Conservation (phyloP, 2,797 vertebrate species). For the Anguilla megastoma region DNA sequence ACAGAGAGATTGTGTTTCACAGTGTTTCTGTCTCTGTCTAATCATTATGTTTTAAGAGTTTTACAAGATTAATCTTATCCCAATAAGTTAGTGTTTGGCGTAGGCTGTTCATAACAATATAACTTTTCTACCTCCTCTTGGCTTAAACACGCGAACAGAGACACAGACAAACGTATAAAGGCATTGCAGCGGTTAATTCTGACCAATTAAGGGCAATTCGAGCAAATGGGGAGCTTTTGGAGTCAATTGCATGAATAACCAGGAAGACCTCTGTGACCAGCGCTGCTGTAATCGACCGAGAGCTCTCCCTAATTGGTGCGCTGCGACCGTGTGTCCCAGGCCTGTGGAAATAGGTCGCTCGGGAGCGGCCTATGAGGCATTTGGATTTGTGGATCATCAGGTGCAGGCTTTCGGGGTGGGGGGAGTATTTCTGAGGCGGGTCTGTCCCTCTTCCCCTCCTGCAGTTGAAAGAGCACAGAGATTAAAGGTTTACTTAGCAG, state of each 20-base stretch:
- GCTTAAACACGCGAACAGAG: slow-evolving; percentile 32
- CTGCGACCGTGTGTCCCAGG: slow-evolving; percentile 27
- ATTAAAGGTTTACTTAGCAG: neutral
- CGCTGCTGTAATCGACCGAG: slow-evolving; percentile 9
- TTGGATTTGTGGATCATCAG: neutral
- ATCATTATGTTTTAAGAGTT: slow-evolving; percentile 64
- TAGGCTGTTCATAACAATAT: slow-evolving; percentile 65
- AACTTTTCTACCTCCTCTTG: slow-evolving; percentile 49
- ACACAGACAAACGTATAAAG: slow-evolving; percentile 42
- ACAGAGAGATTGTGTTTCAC: slow-evolving; percentile 10
- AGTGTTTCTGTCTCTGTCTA: slow-evolving; percentile 41
- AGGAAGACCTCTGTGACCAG: neutral
- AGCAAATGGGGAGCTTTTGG: neutral
- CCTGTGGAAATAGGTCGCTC: neutral
- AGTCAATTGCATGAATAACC: neutral
- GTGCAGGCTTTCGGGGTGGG: neutral
- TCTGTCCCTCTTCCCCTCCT: neutral
- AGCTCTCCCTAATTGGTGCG: slow-evolving; percentile 53
- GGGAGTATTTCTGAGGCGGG: neutral
- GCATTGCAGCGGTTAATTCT: slow-evolving; percentile 36
- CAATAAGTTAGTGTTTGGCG: slow-evolving; percentile 53
- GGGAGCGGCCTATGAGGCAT: neutral
- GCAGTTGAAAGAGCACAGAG: neutral
- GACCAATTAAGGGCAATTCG: slow-evolving; percentile 35
- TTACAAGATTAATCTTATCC: slow-evolving; percentile 69